A percentile compares a stretch with the other conserved stretches of the same genome.
These are phyloP conservation scores for Bothrops jararaca DNA, from an alignment of 2,113 vertebrate genomes.

Conservation along the genomic window DNA sequence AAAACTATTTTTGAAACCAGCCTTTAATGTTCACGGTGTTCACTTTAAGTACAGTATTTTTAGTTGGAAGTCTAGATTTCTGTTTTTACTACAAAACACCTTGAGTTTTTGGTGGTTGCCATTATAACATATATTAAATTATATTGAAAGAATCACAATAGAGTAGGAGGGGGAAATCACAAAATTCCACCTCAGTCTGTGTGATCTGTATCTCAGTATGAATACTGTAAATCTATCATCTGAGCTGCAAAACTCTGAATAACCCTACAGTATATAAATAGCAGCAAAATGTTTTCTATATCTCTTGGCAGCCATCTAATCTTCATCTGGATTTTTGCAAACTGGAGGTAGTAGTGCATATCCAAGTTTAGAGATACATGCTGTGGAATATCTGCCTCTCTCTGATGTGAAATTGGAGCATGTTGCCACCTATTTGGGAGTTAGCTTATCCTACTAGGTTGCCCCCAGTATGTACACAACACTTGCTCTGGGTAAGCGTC, in stretches of 20 bases:
- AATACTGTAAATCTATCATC: background rate
- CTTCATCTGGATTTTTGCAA: background rate
- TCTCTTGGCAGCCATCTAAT: background rate
- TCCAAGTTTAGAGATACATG: background rate
- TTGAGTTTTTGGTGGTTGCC: background rate
- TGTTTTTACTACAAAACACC: background rate
- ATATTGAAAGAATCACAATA: background rate
- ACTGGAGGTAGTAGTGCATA: background rate
- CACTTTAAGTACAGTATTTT: background rate
- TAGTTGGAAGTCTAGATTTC: background rate
- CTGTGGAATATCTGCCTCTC: background rate
- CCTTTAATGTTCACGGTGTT: background rate
- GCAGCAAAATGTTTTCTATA: background rate
- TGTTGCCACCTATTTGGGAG: background rate
- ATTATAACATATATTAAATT: background rate
- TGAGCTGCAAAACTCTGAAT: background rate
- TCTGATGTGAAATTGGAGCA: background rate
- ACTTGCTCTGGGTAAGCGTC: background rate
- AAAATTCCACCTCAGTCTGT: background rate
- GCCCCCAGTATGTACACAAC: accelerated
- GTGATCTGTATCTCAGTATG: background rate
- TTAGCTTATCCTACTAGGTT: accelerated
- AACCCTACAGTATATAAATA: background rate
- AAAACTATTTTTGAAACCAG: background rate
- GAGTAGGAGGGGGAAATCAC: background rate